phyloP scores from a whole-genome alignment of 53 echinoderm and acorn worm species.

The Zoroaster sp. region DNA sequence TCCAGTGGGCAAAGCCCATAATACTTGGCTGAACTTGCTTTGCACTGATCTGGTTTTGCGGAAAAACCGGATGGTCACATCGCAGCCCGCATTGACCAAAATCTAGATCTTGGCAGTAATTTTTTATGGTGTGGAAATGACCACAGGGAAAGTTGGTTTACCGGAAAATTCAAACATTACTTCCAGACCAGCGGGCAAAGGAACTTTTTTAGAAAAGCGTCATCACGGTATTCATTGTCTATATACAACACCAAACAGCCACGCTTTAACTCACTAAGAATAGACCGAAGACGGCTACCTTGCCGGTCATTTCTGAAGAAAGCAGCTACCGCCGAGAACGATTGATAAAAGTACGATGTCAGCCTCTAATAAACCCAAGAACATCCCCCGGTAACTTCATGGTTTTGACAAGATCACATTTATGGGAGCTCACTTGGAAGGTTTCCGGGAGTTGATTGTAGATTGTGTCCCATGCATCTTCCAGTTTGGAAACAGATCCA shows the following conservation, averaged over 20 bases:
- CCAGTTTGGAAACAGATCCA: constrained; percentile 23
- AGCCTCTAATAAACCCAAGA: background rate
- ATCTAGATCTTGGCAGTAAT: background rate
- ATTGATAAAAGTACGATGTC: constrained; percentile 25
- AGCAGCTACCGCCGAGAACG: constrained; percentile 41
- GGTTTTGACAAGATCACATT: constrained; percentile 16
- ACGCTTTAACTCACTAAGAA: background rate
- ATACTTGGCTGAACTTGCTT: background rate
- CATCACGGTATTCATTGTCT: background rate
- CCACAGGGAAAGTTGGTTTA: background rate
- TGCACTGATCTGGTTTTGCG: background rate
- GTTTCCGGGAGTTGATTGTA: background rate
- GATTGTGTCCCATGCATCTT: constrained; percentile 3
- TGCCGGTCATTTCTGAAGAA: background rate
- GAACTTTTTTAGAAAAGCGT: background rate
- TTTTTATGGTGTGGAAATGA: background rate
- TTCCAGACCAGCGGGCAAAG: background rate
- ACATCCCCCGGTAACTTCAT: background rate
- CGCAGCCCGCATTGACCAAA: constrained; percentile 34
- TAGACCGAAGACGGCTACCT: background rate
- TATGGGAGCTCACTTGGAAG: constrained; percentile 8
- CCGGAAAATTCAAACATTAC: background rate
- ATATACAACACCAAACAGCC: constrained; percentile 31
- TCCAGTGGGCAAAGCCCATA: too few relatives aligned
- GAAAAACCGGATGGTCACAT: constrained; percentile 20